These are phyloP conservation scores for Strigamia transsilvanica DNA, from an alignment of 2,888 invertebrate genomes.

Conservation along the genomic window DNA sequence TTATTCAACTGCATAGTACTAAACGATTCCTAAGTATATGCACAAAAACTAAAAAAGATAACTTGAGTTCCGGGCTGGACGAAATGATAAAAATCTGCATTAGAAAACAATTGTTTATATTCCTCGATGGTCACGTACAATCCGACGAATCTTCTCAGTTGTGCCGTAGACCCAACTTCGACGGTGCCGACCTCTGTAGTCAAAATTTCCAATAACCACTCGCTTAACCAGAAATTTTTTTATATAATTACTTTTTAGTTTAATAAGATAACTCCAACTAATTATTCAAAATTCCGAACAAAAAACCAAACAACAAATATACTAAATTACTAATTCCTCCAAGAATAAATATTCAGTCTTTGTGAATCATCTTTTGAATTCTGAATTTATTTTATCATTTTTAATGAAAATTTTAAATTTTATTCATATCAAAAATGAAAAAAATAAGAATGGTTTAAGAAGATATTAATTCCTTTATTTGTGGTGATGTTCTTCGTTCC, in stretches of 20 bases:
- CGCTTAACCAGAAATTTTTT: no score
- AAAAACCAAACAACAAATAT: no score
- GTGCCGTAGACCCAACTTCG: not conserved
- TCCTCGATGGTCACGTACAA: not conserved
- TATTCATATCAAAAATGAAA: not conserved
- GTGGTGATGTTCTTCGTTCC: not conserved
- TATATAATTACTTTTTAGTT: no score
- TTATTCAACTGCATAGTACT: slow-evolving; percentile 35
- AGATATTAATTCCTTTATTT: not conserved
- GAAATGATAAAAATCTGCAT: not conserved
- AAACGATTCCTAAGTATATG: not conserved
- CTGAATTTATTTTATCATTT: no score
- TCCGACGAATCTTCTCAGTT: not conserved
- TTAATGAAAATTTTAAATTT: not conserved
- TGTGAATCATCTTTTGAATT: no score
- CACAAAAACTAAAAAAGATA: not conserved
- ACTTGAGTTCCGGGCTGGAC: not conserved
- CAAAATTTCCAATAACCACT: not conserved
- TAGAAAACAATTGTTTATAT: slow-evolving; percentile 20
- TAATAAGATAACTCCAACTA: no score
- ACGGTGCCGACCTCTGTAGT: not conserved
- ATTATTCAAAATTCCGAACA: no score
- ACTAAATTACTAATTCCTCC: no score
- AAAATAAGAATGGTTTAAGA: not conserved
- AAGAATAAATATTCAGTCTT: no score